Evolutionary conservation across 2,888 invertebrate genomes (phyloP).

Genomic region (Hyppa rectilinea): DNA sequence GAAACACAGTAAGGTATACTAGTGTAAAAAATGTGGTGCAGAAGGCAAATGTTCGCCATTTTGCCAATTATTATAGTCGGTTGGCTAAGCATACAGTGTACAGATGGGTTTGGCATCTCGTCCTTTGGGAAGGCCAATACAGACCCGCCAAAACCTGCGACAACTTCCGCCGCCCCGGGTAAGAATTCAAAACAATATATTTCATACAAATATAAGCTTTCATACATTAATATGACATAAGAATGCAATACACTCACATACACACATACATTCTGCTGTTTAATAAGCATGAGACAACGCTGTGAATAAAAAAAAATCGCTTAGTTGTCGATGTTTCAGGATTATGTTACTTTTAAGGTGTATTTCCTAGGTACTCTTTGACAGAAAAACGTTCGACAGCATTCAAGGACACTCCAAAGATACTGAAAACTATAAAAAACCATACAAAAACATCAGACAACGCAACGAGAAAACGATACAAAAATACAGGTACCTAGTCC

Average conservation of each 20-base stretch:
- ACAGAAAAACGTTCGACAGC: constrained; percentile 12
- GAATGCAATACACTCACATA: constrained; percentile 42
- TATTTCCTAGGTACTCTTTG: constrained; percentile 29
- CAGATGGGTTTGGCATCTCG: constrained; percentile 82
- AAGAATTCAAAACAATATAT: constrained; percentile 72
- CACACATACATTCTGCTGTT: constrained; percentile 44
- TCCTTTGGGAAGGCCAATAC: constrained; percentile 87
- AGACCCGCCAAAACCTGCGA: constrained; percentile 82
- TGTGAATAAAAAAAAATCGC: constrained; percentile 43
- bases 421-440: constrained; percentile 1
- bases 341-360: constrained; percentile 27
- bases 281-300: constrained; percentile 31
- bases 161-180: constrained; percentile 84
- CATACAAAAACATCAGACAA: background rate
- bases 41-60: constrained; percentile 57
- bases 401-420: background rate
- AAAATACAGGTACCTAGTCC: too few relatives aligned
- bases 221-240: constrained; percentile 52
- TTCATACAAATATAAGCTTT: constrained; percentile 48
- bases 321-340: constrained; percentile 34
- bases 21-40: constrained; percentile 64
- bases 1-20: constrained; percentile 20
- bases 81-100: constrained; percentile 72
- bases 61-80: constrained; percentile 73
- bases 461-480: constrained; percentile 5